Evolutionary conservation across 2,888 invertebrate species (phyloP).

Genomic region (Acrobasis repandana): DNA sequence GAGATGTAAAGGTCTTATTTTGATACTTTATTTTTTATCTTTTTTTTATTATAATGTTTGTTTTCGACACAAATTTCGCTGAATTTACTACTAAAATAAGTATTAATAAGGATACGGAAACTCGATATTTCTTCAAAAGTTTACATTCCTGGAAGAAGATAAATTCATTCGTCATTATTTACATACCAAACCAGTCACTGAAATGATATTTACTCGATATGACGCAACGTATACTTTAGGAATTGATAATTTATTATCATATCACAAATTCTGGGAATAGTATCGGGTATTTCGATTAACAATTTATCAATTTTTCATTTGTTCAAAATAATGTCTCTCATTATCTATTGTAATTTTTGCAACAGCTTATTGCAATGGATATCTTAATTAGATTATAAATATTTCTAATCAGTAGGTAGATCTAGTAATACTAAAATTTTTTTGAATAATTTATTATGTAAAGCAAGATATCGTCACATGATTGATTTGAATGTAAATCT

Average conservation of each 20-base stretch:
- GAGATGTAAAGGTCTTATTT: no score
- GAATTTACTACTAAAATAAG: no score
- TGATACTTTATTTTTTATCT: no score
- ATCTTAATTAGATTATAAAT: no score
- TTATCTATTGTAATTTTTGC: neutral
- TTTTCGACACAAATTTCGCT: no score
- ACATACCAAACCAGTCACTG: slow-evolving; percentile 24
- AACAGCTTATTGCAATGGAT: neutral
- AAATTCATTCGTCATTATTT: slow-evolving; percentile 10
- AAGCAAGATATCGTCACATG: no score
- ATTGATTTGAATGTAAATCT: no score
- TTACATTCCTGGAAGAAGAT: neutral
- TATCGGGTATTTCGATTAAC: neutral
- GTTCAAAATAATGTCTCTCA: neutral
- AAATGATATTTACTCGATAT: neutral
- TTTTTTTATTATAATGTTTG: no score
- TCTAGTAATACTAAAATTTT: no score
- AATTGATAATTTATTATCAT: neutral
- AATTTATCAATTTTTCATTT: neutral
- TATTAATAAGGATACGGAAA: no score
- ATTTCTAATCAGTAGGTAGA: no score
- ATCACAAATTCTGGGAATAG: neutral
- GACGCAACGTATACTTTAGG: neutral
- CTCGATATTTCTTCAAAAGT: neutral
- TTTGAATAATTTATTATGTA: no score